Evolutionary conservation across 2,888 invertebrate genomes (phyloP), one percentile per base, ranked within the genome.

Genomic region (Fragum fragum): DNA sequence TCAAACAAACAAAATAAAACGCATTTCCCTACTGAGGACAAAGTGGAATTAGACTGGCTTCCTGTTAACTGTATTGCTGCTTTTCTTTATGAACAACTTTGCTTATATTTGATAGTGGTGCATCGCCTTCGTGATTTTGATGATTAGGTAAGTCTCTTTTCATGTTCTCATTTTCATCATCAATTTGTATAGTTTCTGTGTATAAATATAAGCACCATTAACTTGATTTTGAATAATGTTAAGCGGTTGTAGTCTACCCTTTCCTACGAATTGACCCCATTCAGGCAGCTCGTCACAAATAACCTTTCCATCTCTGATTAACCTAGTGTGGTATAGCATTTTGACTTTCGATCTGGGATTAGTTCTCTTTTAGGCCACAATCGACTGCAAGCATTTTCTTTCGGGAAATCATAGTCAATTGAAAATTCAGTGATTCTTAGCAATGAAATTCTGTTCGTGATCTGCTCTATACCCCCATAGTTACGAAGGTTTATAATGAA

Each of bases 391-490:
- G 76, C 76, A 16, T 76, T 61, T 32, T 76, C 76, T 23, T 59
- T 70, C 7, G 76, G 76, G 18, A 32, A 68, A 23, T 76, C 76
- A 42, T n/a, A 61, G 23, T 59, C 70, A 3, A 76, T 42, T 28
- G 61, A 70, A 29, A 70, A 76, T 28, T 32, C 36, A 16, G 76
- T 55, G n/a, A 18, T 26, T 55, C 18, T 68, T 16, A 76, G 69
- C 68, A 55, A 32, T 14, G 18, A 5, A 1, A 28, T 59, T n/a
- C 18, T 70, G 28, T 61, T 70, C 76, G 70, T 76, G 21, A 76
- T 71, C 0, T 3, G 1, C 7, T 70, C 71, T 21, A 42, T 61
- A 32, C 70, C 76, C 16, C 63, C 28, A 52, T 36, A 76, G 23
- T 76, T 70, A 9, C 71, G 21, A 39, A 76, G 69, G 26, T 59